Conservation (phyloP, 2,888 invertebrate species). For the Temnothorax rugatulus region DNA sequence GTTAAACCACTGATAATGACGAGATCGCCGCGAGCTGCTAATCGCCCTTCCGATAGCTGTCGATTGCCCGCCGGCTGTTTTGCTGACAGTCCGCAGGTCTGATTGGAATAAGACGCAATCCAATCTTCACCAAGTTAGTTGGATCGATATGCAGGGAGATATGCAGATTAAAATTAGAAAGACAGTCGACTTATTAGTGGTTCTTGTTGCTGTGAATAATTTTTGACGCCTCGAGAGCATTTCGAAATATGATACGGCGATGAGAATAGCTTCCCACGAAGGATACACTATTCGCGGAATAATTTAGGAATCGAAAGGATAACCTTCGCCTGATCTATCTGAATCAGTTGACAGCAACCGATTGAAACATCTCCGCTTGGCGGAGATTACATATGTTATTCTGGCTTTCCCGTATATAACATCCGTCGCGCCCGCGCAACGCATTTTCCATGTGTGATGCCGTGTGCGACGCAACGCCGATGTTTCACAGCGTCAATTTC, state of each 20-base stretch:
- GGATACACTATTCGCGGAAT: not conserved
- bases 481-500: not conserved
- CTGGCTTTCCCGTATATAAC: not conserved
- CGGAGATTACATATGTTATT: constrained; percentile 11
- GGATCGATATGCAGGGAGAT: not conserved
- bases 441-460: not conserved
- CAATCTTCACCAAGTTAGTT: constrained; percentile 5
- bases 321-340: not conserved
- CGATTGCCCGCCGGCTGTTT: constrained; percentile 33
- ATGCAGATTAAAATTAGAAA: not conserved
- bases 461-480: not conserved
- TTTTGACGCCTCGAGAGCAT: not conserved
- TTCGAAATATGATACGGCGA: not conserved
- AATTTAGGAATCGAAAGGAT: not conserved
- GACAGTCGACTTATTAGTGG: not conserved
- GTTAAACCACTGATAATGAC: constrained; percentile 40
- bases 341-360: constrained; percentile 1
- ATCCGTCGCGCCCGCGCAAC: not conserved
- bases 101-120: constrained; percentile 27
- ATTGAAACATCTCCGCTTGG: not conserved
- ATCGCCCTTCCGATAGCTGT: constrained; percentile 36
- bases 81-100: not conserved
- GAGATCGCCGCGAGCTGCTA: constrained; percentile 28
- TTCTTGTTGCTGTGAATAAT: not conserved
- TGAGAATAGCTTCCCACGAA: not conserved